A percentile compares a stretch with the other conserved stretches of the same genome.
Conservation (phyloP, 2,113 vertebrate species). For the Marmota monax region DNA sequence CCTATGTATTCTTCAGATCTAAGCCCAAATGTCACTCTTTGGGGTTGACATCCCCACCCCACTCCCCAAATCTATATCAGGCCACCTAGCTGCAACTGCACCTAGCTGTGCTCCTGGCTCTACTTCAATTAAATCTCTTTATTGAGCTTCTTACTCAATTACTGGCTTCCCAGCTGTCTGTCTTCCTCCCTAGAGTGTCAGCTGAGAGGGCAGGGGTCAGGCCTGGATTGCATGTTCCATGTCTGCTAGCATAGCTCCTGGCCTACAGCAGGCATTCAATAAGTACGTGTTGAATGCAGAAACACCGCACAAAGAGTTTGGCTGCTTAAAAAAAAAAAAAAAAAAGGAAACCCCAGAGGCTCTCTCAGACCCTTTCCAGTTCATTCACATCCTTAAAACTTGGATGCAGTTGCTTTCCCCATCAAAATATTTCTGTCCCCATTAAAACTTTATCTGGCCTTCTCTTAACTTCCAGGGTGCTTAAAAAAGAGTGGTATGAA, state of each 20-base stretch:
- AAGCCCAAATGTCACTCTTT: neutral
- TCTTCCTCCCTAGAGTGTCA: neutral
- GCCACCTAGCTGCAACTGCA: neutral
- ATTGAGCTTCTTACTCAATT: neutral
- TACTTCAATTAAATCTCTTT: neutral
- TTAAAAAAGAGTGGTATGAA: neutral
- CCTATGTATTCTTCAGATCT: neutral
- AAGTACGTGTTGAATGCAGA: neutral
- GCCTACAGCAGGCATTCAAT: neutral
- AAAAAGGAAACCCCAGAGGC: neutral
- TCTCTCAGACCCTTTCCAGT: neutral
- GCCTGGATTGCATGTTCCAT: neutral
- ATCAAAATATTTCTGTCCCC: neutral
- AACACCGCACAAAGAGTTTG: neutral
- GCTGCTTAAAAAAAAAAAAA: too few relatives aligned
- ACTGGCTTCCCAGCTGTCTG: neutral
- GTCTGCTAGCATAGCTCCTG: neutral
- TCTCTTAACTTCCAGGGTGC: neutral
- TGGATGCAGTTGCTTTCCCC: neutral
- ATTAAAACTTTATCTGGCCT: neutral
- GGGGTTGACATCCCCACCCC: neutral
- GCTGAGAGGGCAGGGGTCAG: neutral
- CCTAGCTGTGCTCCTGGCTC: neutral
- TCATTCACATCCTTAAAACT: neutral
- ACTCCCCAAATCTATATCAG: neutral